phyloP scores from a whole-genome alignment of 2,797 vertebrate species.

The Melanotaenia maccullochi region DNA sequence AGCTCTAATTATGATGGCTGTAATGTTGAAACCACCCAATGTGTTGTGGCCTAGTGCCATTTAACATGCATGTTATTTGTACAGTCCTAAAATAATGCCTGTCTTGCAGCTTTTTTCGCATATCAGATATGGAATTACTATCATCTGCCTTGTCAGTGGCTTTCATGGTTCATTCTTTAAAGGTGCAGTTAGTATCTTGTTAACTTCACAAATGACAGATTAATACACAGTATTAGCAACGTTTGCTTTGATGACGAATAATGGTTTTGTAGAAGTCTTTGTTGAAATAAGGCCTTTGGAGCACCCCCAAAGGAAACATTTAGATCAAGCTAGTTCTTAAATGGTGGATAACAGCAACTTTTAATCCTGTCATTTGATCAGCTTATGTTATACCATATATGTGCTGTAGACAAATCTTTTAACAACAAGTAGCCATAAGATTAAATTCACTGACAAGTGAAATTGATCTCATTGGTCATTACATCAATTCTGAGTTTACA shows the following conservation, averaged over 20 bases:
- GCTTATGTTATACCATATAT: background rate
- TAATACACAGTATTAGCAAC: background rate
- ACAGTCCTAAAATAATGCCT: slow-evolving; percentile 1
- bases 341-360: background rate
- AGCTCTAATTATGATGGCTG: slow-evolving; percentile 25
- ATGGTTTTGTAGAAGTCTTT: background rate
- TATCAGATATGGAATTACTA: slow-evolving; percentile 1
- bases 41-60: background rate
- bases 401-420: background rate
- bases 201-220: background rate
- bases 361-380: background rate
- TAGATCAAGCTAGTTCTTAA: background rate
- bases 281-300: background rate
- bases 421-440: background rate
- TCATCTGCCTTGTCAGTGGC: slow-evolving; percentile 10
- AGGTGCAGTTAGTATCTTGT: background rate
- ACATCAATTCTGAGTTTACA: too few species aligned
- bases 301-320: background rate
- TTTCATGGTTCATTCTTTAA: slow-evolving; percentile 3
- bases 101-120: slow-evolving; percentile 9
- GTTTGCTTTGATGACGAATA: background rate
- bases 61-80: slow-evolving; percentile 5
- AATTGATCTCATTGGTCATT: too few species aligned
- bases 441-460: too few species aligned
- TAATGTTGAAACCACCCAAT: slow-evolving; percentile 20